Percentiles rank a stretch among this genome's conserved stretches.
These are phyloP conservation scores for Gnathonemus echidnorhynchus DNA, from an alignment of 2,113 vertebrate genomes.

Conservation along the genomic window DNA sequence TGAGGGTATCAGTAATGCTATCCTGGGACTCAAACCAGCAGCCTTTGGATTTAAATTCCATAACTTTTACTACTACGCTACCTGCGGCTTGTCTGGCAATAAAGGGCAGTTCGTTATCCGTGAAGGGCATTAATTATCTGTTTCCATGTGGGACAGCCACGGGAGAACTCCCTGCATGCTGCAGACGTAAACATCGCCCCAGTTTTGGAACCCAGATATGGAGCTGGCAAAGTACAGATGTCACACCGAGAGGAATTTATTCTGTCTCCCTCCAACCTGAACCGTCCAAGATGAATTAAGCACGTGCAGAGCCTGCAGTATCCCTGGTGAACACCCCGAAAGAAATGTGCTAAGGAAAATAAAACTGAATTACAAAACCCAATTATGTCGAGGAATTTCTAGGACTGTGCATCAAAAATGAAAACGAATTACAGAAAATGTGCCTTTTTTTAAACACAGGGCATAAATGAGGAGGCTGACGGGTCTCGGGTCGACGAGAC, in stretches of 20 bases:
- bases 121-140: constrained; percentile 1
- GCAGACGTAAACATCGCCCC: constrained; percentile 12
- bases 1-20: not conserved
- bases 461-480: not conserved
- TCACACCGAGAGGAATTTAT: not conserved
- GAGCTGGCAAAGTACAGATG: not conserved
- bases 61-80: not conserved
- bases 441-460: not conserved
- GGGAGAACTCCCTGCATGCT: not conserved
- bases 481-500: not conserved
- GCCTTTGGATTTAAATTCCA: not conserved
- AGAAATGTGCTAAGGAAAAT: not conserved
- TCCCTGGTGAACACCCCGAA: not conserved
- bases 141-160: not conserved
- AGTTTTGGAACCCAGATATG: constrained; percentile 14
- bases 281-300: not conserved
- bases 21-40: not conserved
- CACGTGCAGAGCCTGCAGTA: not conserved
- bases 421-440: not conserved
- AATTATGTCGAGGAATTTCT: not conserved
- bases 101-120: not conserved
- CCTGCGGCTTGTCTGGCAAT: not conserved
- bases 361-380: constrained; percentile 2
- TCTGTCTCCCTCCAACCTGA: not conserved
- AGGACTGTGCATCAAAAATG: not conserved